Conservation (phyloP, 1,140 invertebrate species). For the Pogonomyrmex californicus region DNA sequence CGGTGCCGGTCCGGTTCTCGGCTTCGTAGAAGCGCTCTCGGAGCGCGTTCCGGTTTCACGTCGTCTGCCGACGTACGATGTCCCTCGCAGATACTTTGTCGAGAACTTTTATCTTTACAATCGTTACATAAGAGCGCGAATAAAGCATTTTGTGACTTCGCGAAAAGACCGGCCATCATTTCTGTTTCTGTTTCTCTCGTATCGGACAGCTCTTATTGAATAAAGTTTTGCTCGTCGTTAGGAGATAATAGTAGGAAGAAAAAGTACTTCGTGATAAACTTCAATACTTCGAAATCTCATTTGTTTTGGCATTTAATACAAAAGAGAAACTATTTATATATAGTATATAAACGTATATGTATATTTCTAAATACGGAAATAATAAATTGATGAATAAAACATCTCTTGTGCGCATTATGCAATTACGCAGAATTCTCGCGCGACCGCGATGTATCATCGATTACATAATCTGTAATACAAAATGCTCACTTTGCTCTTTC, state of each 20-base stretch:
- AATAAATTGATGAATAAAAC: background rate
- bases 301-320: background rate
- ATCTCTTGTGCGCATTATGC: background rate
- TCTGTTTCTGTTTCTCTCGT: background rate
- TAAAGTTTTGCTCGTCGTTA: background rate
- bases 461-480: background rate
- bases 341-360: background rate
- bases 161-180: background rate
- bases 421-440: conserved; percentile 28
- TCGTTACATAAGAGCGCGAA: background rate
- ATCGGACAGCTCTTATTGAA: background rate
- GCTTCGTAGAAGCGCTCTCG: background rate
- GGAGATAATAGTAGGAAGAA: background rate
- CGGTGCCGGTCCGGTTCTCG: background rate
- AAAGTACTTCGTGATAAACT: background rate
- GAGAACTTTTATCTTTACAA: background rate
- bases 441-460: background rate
- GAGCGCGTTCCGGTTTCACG: background rate
- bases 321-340: background rate
- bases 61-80: background rate
- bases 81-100: background rate
- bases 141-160: background rate
- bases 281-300: background rate
- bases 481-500: background rate
- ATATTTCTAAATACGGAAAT: background rate